Conservation (phyloP, 2,797 vertebrate species). For the Loris lydekkerianus region DNA sequence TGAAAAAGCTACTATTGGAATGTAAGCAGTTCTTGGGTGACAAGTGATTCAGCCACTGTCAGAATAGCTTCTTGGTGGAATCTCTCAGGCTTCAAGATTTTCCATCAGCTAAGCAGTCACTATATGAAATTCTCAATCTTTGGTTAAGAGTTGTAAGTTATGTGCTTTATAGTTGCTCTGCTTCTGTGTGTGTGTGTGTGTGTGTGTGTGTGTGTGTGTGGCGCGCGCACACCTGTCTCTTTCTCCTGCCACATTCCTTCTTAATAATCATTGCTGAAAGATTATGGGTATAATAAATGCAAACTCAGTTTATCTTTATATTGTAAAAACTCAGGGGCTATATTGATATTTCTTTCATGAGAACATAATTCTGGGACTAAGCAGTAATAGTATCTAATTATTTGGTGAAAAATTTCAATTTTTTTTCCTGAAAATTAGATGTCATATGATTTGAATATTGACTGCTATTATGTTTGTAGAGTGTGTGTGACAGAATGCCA, state of each 20-base stretch:
- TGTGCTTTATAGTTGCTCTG: neutral
- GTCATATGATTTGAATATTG: neutral
- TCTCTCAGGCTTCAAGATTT: neutral
- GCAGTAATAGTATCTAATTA: neutral
- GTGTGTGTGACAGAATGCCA: slow-evolving; percentile 8
- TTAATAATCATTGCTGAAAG: slow-evolving; percentile 7
- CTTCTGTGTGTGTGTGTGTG: neutral
- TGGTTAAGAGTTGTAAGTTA: neutral
- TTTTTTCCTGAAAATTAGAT: neutral
- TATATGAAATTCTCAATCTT: neutral
- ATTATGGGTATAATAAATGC: neutral
- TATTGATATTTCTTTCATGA: neutral
- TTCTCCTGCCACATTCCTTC: neutral
- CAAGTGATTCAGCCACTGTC: neutral
- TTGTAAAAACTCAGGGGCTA: slow-evolving; percentile 17
- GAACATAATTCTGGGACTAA: slow-evolving; percentile 12
- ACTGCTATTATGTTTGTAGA: slow-evolving; percentile 13
- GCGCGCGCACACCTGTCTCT: neutral
- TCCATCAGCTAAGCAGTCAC: neutral
- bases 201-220: neutral
- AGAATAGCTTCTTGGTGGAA: neutral
- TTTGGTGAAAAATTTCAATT: neutral
- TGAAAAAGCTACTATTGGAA: neutral
- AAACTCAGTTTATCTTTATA: slow-evolving; percentile 31
- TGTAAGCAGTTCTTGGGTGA: slow-evolving; percentile 17